Evolutionary conservation across 2,797 vertebrate species (phyloP).

Genomic region (Anguilla marmorata): DNA sequence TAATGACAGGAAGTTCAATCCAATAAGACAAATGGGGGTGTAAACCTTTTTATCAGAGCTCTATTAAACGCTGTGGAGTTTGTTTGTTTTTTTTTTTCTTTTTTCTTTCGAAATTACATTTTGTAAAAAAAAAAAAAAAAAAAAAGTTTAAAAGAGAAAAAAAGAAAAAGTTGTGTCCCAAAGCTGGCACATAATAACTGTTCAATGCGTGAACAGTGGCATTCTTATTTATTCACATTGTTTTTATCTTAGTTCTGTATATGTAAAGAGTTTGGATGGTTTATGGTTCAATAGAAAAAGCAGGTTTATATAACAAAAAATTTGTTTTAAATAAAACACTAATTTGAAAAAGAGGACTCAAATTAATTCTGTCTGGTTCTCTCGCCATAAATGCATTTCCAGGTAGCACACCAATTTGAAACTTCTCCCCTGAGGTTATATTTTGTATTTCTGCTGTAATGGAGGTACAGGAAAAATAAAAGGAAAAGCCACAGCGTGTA

Average conservation of each 20-base stretch:
- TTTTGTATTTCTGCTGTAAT: neutral
- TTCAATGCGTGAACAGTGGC: neutral
- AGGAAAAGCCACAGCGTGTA: neutral
- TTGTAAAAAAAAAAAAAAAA: conserved; percentile 4
- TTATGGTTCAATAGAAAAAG: conserved; percentile 63
- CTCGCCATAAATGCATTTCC: neutral
- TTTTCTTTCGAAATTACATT: neutral
- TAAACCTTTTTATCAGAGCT: conserved; percentile 13
- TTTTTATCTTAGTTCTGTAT: conserved; percentile 75
- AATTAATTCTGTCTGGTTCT: conserved; percentile 3
- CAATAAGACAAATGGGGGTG: conserved; percentile 10
- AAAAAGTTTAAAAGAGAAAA: neutral
- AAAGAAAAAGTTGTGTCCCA: neutral
- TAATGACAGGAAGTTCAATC: conserved; percentile 10
- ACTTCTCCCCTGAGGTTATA: neutral
- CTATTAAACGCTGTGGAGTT: neutral
- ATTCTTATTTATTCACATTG: conserved; percentile 67
- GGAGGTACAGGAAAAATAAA: neutral
- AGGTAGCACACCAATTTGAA: neutral
- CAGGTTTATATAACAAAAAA: conserved; percentile 72
- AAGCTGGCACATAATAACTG: conserved; percentile 1
- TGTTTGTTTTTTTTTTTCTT: conserved; percentile 7
- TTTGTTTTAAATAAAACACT: conserved; percentile 41
- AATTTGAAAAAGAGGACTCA: conserved; percentile 23
- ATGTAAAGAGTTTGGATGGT: conserved; percentile 72